Evolutionary conservation across 37 sponge, comb jelly and placozoan species (phyloP), one percentile per base, ranked within the genome.

Genomic region (Ianthella basta): DNA sequence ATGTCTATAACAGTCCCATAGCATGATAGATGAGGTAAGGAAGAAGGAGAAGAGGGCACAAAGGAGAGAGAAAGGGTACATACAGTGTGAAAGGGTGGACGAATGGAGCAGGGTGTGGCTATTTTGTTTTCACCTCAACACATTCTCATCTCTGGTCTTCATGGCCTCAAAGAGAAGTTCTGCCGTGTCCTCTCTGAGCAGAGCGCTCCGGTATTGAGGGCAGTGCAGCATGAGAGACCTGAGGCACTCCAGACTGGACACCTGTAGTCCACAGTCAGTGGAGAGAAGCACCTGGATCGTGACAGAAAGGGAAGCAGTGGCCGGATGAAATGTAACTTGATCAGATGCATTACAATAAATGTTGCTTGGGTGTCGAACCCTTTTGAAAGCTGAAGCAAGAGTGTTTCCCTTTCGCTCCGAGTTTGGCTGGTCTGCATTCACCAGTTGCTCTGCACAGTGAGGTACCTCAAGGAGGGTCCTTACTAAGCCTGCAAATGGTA

Each of bases 91-190:
- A 61, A 63, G 0, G 12, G 0, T 34, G 29, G 39, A 12, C 23
- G 30, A 4, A 59, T 16, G 21, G 3, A 59, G 32, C 61, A 54
- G 38, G 41, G 4, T 29, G n/a, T n/a, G n/a, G 50, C 59, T 50
- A 8, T 12, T 50, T 0, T 57, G 39, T 20, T 20, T 35, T 15
- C 3, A 91, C 91, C 54, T 70, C 39, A 87, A 19, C 15, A 84
- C 63, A 21, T 39, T 29, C 40, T 87, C 91, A 81, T 87, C 84
- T 57, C 84, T 92, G 82, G 65, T 86, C 6, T 80, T 84, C 41
- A 92, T 83, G 35, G 85, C 92, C 53, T 92, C 92, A 82, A 88
- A 88, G 74, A 92, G 59, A 36, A 92, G 85, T 29, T 92, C 92
- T 87, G 92, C 92, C 53, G 86, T 92, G 83, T 92, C 92, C 54